These are phyloP conservation scores for Rana temporaria DNA, from an alignment of 2,113 vertebrate genomes.

Conservation along the genomic window DNA sequence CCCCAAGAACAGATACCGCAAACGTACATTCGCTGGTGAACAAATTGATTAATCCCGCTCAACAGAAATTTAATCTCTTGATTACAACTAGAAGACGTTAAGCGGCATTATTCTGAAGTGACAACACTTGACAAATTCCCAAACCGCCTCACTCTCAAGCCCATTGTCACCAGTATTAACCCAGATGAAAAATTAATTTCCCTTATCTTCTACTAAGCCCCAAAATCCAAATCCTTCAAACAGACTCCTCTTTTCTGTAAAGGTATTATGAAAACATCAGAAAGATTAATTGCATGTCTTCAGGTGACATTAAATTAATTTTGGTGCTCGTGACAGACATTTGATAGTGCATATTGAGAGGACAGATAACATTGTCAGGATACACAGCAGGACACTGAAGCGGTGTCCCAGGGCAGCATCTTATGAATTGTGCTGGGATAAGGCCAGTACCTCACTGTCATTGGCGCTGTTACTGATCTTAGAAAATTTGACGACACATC, in stretches of 20 bases:
- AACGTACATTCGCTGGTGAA: slow-evolving; percentile 83
- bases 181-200: slow-evolving; percentile 99
- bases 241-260: slow-evolving; percentile 91
- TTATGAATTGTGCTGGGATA: slow-evolving; percentile 78
- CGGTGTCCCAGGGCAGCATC: slow-evolving; percentile 82
- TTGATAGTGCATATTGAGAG: slow-evolving; percentile 81
- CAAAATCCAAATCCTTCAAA: slow-evolving; percentile 98
- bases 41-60: slow-evolving; percentile 95
- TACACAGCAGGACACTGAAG: slow-evolving; percentile 85
- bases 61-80: slow-evolving; percentile 93
- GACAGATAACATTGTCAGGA: slow-evolving; percentile 96
- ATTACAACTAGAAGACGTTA: slow-evolving; percentile 92
- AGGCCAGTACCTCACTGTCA: slow-evolving; percentile 78
- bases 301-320: slow-evolving; percentile 95
- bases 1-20: slow-evolving; percentile 77
- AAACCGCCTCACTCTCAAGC: slow-evolving; percentile 78
- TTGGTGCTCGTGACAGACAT: slow-evolving; percentile 88
- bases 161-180: slow-evolving; percentile 94
- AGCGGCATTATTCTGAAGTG: slow-evolving; percentile 92
- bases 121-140: slow-evolving; percentile 93
- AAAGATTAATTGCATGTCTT: slow-evolving; percentile 98
- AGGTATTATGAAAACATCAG: slow-evolving; percentile 92
- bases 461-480: slow-evolving; percentile 70
- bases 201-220: slow-evolving; percentile 97
- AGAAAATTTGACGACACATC: slow-evolving; percentile 76